phyloP scores from a whole-genome alignment of 2,888 invertebrate species.

The Orthonevra nobilis region DNA sequence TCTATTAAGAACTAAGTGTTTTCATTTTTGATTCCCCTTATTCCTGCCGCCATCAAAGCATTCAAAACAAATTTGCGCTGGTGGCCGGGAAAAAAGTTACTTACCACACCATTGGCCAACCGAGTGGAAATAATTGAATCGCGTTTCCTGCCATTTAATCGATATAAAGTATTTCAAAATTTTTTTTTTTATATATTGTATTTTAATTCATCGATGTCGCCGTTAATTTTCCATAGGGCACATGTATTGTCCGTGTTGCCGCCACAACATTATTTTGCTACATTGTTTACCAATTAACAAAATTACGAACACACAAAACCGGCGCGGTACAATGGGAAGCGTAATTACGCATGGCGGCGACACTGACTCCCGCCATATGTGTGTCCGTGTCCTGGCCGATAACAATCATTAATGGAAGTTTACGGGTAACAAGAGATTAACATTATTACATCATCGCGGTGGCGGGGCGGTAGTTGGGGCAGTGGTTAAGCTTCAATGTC shows the following conservation, averaged over 20 bases:
- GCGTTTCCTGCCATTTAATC: constrained; percentile 6
- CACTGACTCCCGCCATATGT: not conserved
- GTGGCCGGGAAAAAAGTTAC: too few species aligned
- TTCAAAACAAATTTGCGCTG: too few species aligned
- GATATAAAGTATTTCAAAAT: constrained; percentile 2
- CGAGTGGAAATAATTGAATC: constrained; percentile 30
- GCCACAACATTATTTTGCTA: constrained; percentile 59
- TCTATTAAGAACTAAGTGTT: too few species aligned
- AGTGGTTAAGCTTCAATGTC: constrained; percentile 4
- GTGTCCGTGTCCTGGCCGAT: not conserved
- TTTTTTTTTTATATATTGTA: not conserved
- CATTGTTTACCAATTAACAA: constrained; percentile 68
- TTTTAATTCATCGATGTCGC: constrained; percentile 1
- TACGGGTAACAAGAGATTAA: constrained; percentile 64
- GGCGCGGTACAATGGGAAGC: constrained; percentile 12
- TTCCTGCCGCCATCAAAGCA: too few species aligned
- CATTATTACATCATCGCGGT: constrained; percentile 45
- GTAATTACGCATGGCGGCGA: not conserved
- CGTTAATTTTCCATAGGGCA: constrained; percentile 36
- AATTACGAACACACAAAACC: constrained; percentile 36
- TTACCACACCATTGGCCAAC: too few species aligned
- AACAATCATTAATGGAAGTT: constrained; percentile 60
- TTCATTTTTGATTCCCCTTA: too few species aligned
- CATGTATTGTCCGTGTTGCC: constrained; percentile 24
- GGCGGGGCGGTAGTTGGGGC: too few species aligned